Conservation (phyloP, 37 sponge, comb jelly and placozoan genomes). For the Agelas oroides region DNA sequence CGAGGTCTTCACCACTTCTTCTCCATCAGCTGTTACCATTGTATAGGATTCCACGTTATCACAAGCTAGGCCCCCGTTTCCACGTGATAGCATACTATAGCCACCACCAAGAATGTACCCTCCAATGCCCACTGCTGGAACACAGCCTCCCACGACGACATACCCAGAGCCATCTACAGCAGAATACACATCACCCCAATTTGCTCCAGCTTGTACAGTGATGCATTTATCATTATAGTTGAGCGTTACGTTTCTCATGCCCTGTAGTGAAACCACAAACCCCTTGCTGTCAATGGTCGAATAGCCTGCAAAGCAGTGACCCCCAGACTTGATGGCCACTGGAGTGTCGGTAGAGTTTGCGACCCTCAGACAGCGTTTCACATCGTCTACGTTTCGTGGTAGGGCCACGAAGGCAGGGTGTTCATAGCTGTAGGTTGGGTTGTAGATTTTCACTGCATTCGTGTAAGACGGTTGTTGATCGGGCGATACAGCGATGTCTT, state of each 20-base stretch:
- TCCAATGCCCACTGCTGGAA: conserved; percentile 36
- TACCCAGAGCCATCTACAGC: not conserved
- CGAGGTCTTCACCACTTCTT: conserved; percentile 31
- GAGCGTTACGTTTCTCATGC: not conserved
- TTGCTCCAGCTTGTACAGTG: conserved; percentile 25
- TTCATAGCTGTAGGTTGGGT: conserved; percentile 32
- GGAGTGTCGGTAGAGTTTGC: not conserved
- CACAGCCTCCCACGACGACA: conserved; percentile 36
- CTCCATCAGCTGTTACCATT: conserved; percentile 63
- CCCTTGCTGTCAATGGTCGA: conserved; percentile 44
- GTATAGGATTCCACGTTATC: conserved; percentile 37
- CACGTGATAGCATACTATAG: conserved; percentile 42
- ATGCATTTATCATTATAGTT: not conserved
- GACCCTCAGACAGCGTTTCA: conserved; percentile 21
- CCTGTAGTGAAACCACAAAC: conserved; percentile 25
- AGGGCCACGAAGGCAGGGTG: conserved; percentile 46
- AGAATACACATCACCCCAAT: conserved; percentile 36
- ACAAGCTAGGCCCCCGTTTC: conserved; percentile 51
- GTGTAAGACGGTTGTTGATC: conserved; percentile 8
- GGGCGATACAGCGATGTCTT: conserved; percentile 29
- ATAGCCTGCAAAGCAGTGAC: conserved; percentile 39
- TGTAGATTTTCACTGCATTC: conserved; percentile 22
- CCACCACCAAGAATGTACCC: conserved; percentile 50
- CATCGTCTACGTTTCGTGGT: conserved; percentile 15
- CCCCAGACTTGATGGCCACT: conserved; percentile 31